Evolutionary conservation across 2,888 invertebrate genomes (phyloP).

Genomic region (Noctua fimbriata): DNA sequence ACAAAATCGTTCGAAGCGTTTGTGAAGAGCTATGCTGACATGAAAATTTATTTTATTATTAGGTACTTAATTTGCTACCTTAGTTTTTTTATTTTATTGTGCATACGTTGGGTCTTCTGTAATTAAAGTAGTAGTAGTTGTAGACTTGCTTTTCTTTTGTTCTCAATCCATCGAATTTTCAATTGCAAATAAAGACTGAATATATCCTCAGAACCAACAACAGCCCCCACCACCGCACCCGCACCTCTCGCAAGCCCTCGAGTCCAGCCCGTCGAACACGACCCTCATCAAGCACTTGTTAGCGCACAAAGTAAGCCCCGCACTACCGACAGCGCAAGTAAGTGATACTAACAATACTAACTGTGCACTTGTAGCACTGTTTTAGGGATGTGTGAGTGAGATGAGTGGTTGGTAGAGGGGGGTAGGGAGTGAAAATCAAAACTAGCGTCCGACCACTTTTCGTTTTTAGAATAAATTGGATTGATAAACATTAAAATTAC

Average conservation of each 20-base stretch:
- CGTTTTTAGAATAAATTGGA: neutral
- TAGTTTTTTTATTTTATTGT: too few species aligned
- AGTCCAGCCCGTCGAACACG: constrained; percentile 90
- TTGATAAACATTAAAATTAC: neutral
- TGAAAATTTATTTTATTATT: too few species aligned
- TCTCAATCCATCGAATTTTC: neutral
- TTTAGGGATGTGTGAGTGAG: constrained; percentile 18
- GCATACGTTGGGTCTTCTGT: too few species aligned
- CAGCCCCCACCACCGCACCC: constrained; percentile 73
- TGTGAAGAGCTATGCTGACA: too few species aligned
- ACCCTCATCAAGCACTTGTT: constrained; percentile 98
- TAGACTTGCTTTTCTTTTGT: neutral
- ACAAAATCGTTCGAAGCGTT: too few species aligned
- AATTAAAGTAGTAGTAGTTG: too few species aligned
- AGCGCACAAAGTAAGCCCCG: constrained; percentile 96
- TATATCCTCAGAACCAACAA: constrained; percentile 53
- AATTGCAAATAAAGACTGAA: neutral
- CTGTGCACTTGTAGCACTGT: constrained; percentile 48
- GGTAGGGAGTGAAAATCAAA: neutral
- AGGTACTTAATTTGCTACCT: too few species aligned
- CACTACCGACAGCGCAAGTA: constrained; percentile 88
- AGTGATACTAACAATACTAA: constrained; percentile 89
- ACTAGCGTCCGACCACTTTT: neutral
- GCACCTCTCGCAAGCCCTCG: constrained; percentile 80
- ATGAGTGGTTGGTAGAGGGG: neutral